phyloP scores from a whole-genome alignment of 2,113 vertebrate genomes.

The Salvelinus fontinalis region DNA sequence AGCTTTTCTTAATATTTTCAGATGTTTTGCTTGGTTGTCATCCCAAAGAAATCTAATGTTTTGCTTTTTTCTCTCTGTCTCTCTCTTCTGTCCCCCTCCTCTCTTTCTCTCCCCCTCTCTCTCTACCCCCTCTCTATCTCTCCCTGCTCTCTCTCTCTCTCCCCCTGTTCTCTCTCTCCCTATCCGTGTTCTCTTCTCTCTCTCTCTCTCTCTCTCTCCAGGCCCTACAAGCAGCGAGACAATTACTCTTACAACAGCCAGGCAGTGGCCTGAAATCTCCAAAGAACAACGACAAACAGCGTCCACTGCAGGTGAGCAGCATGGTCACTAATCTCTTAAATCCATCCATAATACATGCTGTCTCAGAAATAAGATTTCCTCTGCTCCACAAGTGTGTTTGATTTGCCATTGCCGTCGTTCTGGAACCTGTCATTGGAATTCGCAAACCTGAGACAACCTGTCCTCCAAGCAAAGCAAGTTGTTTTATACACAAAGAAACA shows the following conservation, averaged over 20 bases:
- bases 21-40: constrained; percentile 39
- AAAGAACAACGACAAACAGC: constrained; percentile 98
- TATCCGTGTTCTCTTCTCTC: neutral
- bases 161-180: constrained; percentile 37
- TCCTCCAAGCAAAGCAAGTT: constrained; percentile 3
- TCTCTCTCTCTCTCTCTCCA: constrained; percentile 70
- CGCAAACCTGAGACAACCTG: constrained; percentile 52
- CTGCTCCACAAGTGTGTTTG: constrained; percentile 73
- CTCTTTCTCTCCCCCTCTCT: neutral
- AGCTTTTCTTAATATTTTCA: constrained; percentile 27
- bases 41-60: constrained; percentile 46
- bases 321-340: constrained; percentile 73
- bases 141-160: constrained; percentile 48
- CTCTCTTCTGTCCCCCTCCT: no score
- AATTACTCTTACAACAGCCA: constrained; percentile 98
- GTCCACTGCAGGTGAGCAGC: constrained; percentile 95
- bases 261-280: constrained; percentile 98
- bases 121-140: constrained; percentile 11
- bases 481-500: constrained; percentile 25
- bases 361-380: constrained; percentile 70
- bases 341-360: constrained; percentile 74
- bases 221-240: constrained; percentile 97
- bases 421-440: constrained; percentile 64
- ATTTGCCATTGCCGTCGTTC: constrained; percentile 72
- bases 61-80: constrained; percentile 48